Evolutionary conservation across 2,113 vertebrate genomes (phyloP), one percentile per base, ranked within the genome.

Genomic region (Gymnarchus niloticus): DNA sequence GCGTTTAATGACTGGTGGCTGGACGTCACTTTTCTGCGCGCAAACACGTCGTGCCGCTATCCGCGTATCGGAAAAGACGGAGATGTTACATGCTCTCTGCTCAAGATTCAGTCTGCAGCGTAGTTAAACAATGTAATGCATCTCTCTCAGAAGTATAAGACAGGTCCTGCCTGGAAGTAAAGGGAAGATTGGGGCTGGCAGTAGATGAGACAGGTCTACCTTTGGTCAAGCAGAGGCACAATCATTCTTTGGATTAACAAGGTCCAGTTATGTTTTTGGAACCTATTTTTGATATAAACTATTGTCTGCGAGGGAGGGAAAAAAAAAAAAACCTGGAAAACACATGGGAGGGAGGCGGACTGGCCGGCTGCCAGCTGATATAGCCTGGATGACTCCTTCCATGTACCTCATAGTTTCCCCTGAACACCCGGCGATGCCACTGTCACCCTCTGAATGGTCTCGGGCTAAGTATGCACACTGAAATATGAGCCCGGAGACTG

Each of bases 221-320:
- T 73, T 73, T 41, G 65, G 28, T 48, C 46, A 51, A 69, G n/a
- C 14, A 33, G 8, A n/a, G 21, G 49, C 52, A 56, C 73, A 89
- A 69, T 85, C 37, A 49, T 82, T 87, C 69, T 12, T 10, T 56
- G 69, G 86, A 81, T 83, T 82, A 37, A 77, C 51, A 4, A 46
- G 59, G 65, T 23, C 65, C 41, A 33, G 12, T 73, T 73, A 73
- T 73, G 65, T 73, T 73, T 73, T 73, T 17, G 65, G 33, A 33
- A 41, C 65, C 33, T 73, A 73, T 73, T 73, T 73, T 73, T 73
- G 65, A 73, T 14, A 73, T 73, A 73, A 73, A 73, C 65, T 37
- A 69, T 14, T 17, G 61, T 14, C 61, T 69, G 61, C 7, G 14
- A n/a, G n/a, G n/a, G n/a, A n/a, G n/a, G n/a, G n/a, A n/a, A n/a